phyloP scores from a whole-genome alignment of 2,113 vertebrate genomes.

The Mixornis gularis region DNA sequence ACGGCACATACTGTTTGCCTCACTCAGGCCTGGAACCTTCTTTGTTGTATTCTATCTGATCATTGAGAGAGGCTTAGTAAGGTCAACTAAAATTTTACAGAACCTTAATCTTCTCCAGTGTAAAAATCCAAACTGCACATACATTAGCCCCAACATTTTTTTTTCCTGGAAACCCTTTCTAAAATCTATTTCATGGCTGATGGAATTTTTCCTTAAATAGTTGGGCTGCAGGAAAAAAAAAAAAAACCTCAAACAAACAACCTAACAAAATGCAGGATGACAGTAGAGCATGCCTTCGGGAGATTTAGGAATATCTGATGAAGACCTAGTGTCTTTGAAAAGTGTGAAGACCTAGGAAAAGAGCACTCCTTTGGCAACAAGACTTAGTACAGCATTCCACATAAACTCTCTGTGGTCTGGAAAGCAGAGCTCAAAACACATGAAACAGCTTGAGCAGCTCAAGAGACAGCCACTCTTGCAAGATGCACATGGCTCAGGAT shows the following conservation, averaged over 20 bases:
- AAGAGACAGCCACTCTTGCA: neutral
- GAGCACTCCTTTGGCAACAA: neutral
- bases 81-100: neutral
- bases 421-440: neutral
- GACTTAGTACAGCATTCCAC: neutral
- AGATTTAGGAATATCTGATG: neutral
- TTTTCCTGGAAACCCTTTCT: neutral
- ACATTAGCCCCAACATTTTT: neutral
- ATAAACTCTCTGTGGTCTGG: neutral
- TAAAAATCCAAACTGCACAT: neutral
- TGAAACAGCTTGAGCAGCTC: neutral
- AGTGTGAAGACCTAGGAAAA: neutral
- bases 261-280: neutral
- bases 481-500: accelerated
- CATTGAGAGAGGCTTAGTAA: neutral
- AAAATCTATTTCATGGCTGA: neutral
- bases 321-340: neutral
- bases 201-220: neutral
- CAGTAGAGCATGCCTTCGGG: neutral
- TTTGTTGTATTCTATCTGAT: neutral
- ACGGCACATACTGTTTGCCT: accelerated
- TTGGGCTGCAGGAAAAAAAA: neutral
- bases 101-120: neutral
- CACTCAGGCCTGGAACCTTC: neutral
- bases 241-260: accelerated